These are phyloP conservation scores for Heliconius charithonia DNA, from an alignment of 2,888 invertebrate genomes.

Conservation along the genomic window DNA sequence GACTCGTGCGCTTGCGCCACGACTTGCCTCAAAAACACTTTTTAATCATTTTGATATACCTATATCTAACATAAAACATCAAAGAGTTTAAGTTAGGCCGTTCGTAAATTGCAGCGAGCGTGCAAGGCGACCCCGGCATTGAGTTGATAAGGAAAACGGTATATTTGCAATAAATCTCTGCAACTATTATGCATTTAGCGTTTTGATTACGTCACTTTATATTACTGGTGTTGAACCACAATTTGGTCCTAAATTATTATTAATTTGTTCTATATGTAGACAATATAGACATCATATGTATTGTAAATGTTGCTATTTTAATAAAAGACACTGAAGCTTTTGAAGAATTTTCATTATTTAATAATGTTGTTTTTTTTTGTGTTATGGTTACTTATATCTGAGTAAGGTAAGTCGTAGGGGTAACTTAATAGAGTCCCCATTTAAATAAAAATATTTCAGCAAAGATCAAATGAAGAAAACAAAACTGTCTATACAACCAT, in stretches of 20 bases:
- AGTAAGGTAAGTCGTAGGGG: too few relatives aligned
- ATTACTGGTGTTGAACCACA: neutral
- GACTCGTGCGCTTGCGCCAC: too few relatives aligned
- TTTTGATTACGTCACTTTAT: slow-evolving; percentile 14
- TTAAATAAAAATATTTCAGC: too few relatives aligned
- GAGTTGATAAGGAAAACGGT: slow-evolving; percentile 63
- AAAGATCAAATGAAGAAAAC: too few relatives aligned
- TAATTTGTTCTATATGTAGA: neutral
- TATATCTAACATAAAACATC: slow-evolving; percentile 22
- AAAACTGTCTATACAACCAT: too few relatives aligned
- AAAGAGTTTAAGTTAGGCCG: slow-evolving; percentile 16
- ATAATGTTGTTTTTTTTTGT: too few relatives aligned
- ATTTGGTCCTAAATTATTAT: neutral
- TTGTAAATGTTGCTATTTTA: neutral
- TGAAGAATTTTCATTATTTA: too few relatives aligned
- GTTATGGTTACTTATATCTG: too few relatives aligned
- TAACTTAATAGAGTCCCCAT: too few relatives aligned
- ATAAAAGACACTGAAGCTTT: too few relatives aligned
- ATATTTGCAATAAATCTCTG: slow-evolving; percentile 54
- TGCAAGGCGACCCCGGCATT: slow-evolving; percentile 62
- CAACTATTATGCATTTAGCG: slow-evolving; percentile 45
- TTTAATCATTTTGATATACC: neutral
- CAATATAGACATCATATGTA: neutral
- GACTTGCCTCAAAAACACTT: neutral
- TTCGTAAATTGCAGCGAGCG: slow-evolving; percentile 42